phyloP scores from a whole-genome alignment of 2,888 invertebrate genomes.

The Drosophila peninsularis region DNA sequence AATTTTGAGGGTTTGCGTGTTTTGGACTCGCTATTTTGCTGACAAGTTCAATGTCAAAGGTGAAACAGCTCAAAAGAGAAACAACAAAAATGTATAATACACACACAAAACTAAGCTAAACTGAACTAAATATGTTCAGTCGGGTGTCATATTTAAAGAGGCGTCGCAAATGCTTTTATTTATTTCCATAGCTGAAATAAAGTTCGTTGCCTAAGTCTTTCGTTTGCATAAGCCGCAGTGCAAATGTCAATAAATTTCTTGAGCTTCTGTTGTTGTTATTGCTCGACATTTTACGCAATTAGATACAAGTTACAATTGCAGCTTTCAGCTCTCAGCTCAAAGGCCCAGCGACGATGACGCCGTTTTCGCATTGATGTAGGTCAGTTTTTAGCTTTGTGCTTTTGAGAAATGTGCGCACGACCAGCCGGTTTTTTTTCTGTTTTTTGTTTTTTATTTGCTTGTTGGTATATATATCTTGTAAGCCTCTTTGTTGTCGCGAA shows the following conservation, averaged over 20 bases:
- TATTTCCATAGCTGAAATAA: constrained; percentile 1
- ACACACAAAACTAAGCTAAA: constrained; percentile 8
- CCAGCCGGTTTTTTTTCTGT: constrained; percentile 71
- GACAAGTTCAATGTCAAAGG: constrained; percentile 79
- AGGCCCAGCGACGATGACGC: constrained; percentile 50
- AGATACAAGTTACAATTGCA: constrained; percentile 64
- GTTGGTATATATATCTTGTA: constrained; percentile 9
- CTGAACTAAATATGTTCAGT: constrained; percentile 2
- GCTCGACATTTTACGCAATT: constrained; percentile 68
- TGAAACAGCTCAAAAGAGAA: constrained; percentile 28
- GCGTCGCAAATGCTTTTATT: constrained; percentile 12
- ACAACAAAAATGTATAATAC: neutral
- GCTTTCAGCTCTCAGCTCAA: constrained; percentile 27
- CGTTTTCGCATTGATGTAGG: constrained; percentile 74
- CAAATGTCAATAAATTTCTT: constrained; percentile 57
- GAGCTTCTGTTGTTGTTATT: constrained; percentile 22
- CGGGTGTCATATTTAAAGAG: constrained; percentile 8
- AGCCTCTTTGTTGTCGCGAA: constrained; percentile 43
- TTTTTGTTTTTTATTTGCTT: constrained; percentile 40
- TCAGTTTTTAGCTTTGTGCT: constrained; percentile 73
- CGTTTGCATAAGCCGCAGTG: constrained; percentile 49
- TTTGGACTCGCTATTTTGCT: constrained; percentile 22
- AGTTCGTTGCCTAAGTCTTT: constrained; percentile 76
- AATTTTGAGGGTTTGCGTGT: constrained; percentile 31
- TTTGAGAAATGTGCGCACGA: constrained; percentile 57